Conservation (phyloP, 2,888 invertebrate species). For the Leucophenga montana region DNA sequence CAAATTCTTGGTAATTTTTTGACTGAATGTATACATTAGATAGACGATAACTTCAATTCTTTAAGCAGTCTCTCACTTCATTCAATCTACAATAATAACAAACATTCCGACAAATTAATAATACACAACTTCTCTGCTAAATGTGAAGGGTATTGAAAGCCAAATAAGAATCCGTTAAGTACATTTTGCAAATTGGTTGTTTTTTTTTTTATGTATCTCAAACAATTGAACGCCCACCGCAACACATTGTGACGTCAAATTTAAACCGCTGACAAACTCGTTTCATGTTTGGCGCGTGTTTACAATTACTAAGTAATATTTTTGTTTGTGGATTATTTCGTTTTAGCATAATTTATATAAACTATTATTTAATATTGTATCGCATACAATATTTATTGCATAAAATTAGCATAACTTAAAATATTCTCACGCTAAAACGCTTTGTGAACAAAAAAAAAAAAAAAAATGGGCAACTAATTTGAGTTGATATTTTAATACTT, state of each 20-base stretch:
- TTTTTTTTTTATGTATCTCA: neutral
- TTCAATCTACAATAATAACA: neutral
- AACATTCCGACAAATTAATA: neutral
- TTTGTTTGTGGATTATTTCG: slow-evolving; percentile 9
- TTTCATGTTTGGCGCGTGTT: slow-evolving; percentile 61
- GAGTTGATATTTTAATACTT: slow-evolving; percentile 27
- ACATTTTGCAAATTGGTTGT: slow-evolving; percentile 7
- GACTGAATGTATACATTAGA: no score
- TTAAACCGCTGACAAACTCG: slow-evolving; percentile 23
- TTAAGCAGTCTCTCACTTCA: no score
- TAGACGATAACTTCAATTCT: no score
- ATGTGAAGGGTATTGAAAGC: slow-evolving; percentile 2
- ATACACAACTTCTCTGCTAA: neutral
- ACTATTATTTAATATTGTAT: no score
- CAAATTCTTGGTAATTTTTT: no score
- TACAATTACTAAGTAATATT: slow-evolving; percentile 47
- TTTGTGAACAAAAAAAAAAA: slow-evolving; percentile 4
- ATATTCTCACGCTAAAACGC: slow-evolving; percentile 52
- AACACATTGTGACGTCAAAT: no score
- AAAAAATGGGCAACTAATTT: neutral
- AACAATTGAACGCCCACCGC: no score
- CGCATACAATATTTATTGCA: slow-evolving; percentile 32
- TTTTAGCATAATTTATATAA: no score
- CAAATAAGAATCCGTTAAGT: slow-evolving; percentile 55
- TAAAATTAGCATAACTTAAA: slow-evolving; percentile 54